phyloP scores from a whole-genome alignment of 2,113 vertebrate genomes.

The Caracal caracal region DNA sequence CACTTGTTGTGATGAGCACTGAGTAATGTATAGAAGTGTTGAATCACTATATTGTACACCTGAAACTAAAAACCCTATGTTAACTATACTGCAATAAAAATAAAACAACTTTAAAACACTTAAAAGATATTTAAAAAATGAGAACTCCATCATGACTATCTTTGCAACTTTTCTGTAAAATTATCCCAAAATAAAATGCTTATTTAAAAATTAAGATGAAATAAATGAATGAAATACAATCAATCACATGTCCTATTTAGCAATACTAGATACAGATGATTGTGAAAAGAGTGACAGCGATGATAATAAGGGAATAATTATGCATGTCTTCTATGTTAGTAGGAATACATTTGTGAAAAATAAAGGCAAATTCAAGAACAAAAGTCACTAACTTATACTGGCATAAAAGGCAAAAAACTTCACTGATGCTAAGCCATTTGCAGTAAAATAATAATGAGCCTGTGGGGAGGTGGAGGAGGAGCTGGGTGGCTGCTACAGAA shows the following conservation, averaged over 20 bases:
- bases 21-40: neutral
- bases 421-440: neutral
- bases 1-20: neutral
- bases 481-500: neutral
- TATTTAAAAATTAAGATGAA: neutral
- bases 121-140: neutral
- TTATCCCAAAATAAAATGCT: neutral
- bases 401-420: neutral
- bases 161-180: neutral
- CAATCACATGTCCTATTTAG: neutral
- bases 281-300: neutral
- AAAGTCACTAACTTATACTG: neutral
- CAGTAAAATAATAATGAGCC: too few species aligned
- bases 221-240: neutral
- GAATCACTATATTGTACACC: neutral
- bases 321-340: neutral
- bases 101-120: neutral
- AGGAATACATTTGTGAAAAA: neutral
- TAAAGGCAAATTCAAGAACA: neutral
- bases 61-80: neutral
- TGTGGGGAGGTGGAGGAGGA: neutral
- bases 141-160: neutral
- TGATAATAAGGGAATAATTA: neutral
- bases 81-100: too few species aligned
- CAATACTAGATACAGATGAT: neutral